These are phyloP conservation scores for Metacarcinus magister DNA, from an alignment of 2,888 invertebrate genomes.

Conservation along the genomic window DNA sequence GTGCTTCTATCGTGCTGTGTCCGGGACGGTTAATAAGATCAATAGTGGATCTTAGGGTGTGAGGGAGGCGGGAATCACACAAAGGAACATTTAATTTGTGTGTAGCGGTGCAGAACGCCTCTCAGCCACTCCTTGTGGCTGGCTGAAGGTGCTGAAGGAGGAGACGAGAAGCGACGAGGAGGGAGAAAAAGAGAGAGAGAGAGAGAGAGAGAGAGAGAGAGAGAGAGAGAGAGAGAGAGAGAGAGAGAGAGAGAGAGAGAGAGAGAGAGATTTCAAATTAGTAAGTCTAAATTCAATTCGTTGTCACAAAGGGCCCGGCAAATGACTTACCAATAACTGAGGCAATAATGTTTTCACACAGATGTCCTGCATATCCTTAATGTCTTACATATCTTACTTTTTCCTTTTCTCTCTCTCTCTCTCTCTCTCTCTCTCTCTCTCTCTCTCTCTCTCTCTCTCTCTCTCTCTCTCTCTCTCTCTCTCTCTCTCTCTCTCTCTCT, in stretches of 20 bases:
- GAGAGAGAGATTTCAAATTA: neutral
- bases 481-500: neutral
- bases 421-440: neutral
- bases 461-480: constrained; percentile 16
- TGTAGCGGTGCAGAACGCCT: constrained; percentile 16
- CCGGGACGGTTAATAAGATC: neutral
- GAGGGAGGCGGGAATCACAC: neutral
- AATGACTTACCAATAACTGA: neutral
- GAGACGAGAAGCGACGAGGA: neutral
- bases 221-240: too few species aligned
- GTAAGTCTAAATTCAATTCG: neutral
- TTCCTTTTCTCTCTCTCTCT: neutral
- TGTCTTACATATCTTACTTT: neutral
- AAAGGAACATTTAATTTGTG: constrained; percentile 8
- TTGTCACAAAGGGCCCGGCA: neutral
- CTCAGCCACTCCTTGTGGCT: neutral
- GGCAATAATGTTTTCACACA: too few species aligned
- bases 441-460: constrained; percentile 20
- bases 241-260: too few species aligned
- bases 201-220: too few species aligned
- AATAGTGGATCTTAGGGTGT: constrained; percentile 39
- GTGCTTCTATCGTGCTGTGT: neutral
- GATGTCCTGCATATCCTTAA: too few species aligned
- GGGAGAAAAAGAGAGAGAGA: neutral
- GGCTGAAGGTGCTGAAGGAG: neutral